Evolutionary conservation across 2,888 invertebrate genomes (phyloP), one percentile per base, ranked within the genome.

Genomic region (Plagiodera versicolora): DNA sequence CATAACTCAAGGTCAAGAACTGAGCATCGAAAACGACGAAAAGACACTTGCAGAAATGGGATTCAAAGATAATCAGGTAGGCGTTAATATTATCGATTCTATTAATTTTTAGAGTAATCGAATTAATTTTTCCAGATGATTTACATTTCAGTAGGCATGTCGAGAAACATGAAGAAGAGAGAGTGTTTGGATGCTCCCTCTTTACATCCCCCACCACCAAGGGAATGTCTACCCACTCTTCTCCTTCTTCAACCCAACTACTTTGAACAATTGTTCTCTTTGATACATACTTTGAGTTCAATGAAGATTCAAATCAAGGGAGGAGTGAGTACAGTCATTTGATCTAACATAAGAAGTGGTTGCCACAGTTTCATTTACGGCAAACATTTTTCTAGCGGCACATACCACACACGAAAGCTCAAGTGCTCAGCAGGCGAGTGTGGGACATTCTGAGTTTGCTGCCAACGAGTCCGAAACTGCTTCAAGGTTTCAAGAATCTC

Each of bases 381-480:
- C 24, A 5, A 48, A 30, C 32, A 11, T 11, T 19, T 9, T 76
- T 30, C 39, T 79, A 90, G 85, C 86, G 87, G 64, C 84, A 84
- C 30, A 83, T 89, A 61, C 88, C 92, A 0, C 92, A 94, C 72
- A 92, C 92, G 1, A 94, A 92, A 81, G 94, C 95, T 0, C 94
- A 95, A 77, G 86, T 94, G 0, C 80, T 96, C 51, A 96, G 96
- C 0, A 85, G 96, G 28, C 86, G 95, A 46, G 95, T 97, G 0
- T 97, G 96, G 97, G 96, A 96, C 74, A 93, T 96, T 54, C 83
- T 97, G 19, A 95, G 94, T 76, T 86, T 96, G 64, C 83, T 97
- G 54, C 96, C 97, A 1, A 92, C 96, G 0, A 95, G 92, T 81
- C 94, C 95, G 0, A 89, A 89, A 2, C 84, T 95, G 45, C 80